A percentile compares a stretch with the other conserved stretches of the same genome.
These are phyloP conservation scores for Pimpla rufipes DNA, from an alignment of 2,888 invertebrate genomes.

Conservation along the genomic window DNA sequence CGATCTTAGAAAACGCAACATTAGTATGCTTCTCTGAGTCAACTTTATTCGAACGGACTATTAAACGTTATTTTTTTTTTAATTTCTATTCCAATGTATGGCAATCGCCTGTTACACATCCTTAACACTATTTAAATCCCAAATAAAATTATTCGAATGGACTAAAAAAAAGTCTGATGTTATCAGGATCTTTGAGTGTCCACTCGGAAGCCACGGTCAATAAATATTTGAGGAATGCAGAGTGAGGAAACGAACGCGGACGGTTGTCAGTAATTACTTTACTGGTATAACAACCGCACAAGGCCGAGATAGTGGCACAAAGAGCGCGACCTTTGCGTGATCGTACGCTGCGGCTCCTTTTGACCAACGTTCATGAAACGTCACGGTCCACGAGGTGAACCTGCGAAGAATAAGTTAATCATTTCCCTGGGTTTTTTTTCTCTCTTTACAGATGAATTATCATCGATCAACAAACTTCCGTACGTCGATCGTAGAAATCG, in stretches of 20 bases:
- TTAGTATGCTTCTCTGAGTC: no score
- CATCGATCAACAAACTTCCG: conserved; percentile 16
- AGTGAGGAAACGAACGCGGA: conserved; percentile 74
- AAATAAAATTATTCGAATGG: no score
- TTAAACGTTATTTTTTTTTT: no score
- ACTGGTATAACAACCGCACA: conserved; percentile 16
- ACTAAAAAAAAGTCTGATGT: no score
- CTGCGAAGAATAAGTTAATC: not conserved
- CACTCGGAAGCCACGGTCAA: not conserved
- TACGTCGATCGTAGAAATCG: not conserved
- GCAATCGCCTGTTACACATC: no score
- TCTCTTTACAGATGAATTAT: not conserved
- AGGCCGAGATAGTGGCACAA: conserved; percentile 31
- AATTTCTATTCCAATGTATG: no score
- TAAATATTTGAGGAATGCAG: conserved; percentile 77
- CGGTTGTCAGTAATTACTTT: conserved; percentile 14
- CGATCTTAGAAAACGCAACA: no score
- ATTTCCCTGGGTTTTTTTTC: not conserved
- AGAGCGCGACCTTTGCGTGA: conserved; percentile 15
- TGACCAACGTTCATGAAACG: not conserved
- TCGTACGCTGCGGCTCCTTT: not conserved
- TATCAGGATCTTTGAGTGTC: no score
- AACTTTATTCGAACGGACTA: no score
- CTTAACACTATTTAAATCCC: no score
- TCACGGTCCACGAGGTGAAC: conserved; percentile 15